Conservation (phyloP, 2,113 vertebrate species). For the Capreolus pygargus region DNA sequence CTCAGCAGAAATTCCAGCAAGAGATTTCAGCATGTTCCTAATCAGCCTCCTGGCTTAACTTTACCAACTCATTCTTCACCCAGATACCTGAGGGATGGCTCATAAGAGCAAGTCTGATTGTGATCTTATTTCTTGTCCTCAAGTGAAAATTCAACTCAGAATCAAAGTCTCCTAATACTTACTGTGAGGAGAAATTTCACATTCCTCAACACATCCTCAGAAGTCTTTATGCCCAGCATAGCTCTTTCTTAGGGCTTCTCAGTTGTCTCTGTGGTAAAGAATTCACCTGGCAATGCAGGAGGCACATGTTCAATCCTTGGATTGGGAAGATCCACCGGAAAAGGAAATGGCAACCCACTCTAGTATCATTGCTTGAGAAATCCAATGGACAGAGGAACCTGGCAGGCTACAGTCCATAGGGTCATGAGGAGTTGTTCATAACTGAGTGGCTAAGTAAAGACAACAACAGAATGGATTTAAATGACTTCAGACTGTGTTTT, state of each 20-base stretch:
- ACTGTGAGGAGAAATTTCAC: not conserved
- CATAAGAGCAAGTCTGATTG: not conserved
- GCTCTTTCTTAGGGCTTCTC: not conserved
- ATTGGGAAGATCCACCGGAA: not conserved
- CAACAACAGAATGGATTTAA: not conserved
- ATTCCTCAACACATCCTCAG: not conserved
- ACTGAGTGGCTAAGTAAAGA: not conserved
- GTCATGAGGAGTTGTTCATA: not conserved
- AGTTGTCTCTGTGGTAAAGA: not conserved
- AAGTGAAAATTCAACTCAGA: not conserved
- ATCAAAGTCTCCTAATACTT: not conserved
- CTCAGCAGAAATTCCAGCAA: not conserved
- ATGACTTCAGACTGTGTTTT: no score
- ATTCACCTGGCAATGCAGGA: not conserved
- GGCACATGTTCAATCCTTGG: not conserved
- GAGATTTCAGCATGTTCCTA: not conserved
- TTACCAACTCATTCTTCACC: not conserved
- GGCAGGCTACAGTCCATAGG: not conserved
- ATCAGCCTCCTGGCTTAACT: not conserved
- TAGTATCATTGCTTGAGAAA: not conserved
- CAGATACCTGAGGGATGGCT: not conserved
- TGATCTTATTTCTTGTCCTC: not conserved
- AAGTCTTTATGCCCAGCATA: not conserved
- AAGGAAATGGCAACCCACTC: not conserved
- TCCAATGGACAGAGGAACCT: not conserved